Percentiles rank a stretch among this genome's conserved stretches.
Conservation (phyloP, 2,797 vertebrate genomes). For the Telmatherina bonti region DNA sequence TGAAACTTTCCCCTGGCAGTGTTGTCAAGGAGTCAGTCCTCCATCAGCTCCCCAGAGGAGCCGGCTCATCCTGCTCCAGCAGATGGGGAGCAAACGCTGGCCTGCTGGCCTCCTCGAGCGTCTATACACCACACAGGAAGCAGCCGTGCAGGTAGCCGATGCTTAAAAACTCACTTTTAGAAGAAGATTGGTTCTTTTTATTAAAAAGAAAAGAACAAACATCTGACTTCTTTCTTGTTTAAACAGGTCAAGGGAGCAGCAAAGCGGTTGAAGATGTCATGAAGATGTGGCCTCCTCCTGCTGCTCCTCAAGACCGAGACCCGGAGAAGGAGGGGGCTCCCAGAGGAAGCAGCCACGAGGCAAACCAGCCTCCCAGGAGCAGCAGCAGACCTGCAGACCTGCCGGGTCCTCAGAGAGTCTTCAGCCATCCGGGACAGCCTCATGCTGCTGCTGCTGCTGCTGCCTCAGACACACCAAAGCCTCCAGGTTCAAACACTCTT, state of each 20-base stretch:
- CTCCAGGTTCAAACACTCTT: constrained; percentile 52
- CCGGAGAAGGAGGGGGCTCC: constrained; percentile 26
- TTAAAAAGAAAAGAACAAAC: not conserved
- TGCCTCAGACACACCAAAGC: not conserved
- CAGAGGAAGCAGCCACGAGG: constrained; percentile 38
- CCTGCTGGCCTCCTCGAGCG: constrained; percentile 82
- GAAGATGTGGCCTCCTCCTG: constrained; percentile 86
- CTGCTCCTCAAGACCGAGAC: constrained; percentile 62
- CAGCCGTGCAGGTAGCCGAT: constrained; percentile 62
- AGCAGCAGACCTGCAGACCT: constrained; percentile 34
- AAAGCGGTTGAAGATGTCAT: constrained; percentile 74
- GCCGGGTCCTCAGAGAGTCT: constrained; percentile 17
- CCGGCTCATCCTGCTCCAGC: constrained; percentile 30
- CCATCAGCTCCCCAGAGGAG: constrained; percentile 49
- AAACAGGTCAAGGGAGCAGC: constrained; percentile 35
- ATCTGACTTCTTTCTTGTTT: not conserved
- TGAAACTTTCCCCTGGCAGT: constrained; percentile 41
- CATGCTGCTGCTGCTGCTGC: constrained; percentile 7
- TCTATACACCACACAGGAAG: constrained; percentile 59
- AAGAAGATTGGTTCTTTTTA: accelerated
- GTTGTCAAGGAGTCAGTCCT: constrained; percentile 26
- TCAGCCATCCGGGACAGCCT: constrained; percentile 22
- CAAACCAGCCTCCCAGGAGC: constrained; percentile 22
- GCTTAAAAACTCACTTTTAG: too few relatives aligned
- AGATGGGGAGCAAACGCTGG: constrained; percentile 72